A percentile compares a stretch with the other conserved stretches of the same genome.
Conservation (phyloP, 1,140 invertebrate genomes). For the Heliconius hewitsoni region DNA sequence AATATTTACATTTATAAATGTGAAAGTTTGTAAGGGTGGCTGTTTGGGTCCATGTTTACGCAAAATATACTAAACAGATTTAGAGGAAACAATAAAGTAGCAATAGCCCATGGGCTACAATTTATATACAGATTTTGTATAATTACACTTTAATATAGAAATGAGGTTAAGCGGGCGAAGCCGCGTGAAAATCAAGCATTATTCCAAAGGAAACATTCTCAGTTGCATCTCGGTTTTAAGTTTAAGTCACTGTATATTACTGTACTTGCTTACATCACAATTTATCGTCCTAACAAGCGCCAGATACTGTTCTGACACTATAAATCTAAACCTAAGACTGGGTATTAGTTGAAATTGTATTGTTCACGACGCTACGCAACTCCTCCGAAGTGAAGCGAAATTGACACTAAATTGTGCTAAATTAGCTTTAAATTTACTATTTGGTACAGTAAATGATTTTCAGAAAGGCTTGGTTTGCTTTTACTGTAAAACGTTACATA, state of each 20-base stretch:
- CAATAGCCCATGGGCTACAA: neutral
- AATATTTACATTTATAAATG: too few species aligned
- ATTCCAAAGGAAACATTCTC: slow-evolving; percentile 28
- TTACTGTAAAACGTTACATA: too few species aligned
- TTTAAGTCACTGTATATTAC: slow-evolving; percentile 9
- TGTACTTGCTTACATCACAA: slow-evolving; percentile 37
- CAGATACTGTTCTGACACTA: slow-evolving; percentile 55
- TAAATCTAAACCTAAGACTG: slow-evolving; percentile 67
- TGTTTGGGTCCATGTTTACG: too few species aligned
- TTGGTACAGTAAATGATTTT: neutral
- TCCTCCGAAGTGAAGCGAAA: neutral
- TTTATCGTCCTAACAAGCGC: slow-evolving; percentile 49
- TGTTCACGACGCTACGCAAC: slow-evolving; percentile 39
- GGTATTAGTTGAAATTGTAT: slow-evolving; percentile 62
- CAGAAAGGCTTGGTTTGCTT: neutral
- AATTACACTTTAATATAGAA: too few species aligned
- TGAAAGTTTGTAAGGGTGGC: too few species aligned
- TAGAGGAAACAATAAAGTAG: too few species aligned
- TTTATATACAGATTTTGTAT: neutral
- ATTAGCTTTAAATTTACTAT: neutral
- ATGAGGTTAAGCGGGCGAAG: neutral
- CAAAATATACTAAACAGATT: too few species aligned
- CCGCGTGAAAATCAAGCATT: neutral
- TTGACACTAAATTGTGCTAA: slow-evolving; percentile 1
- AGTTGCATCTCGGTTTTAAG: slow-evolving; percentile 31